Evolutionary conservation across 2,113 vertebrate genomes (phyloP).

Genomic region (Muntiacus muntjak): DNA sequence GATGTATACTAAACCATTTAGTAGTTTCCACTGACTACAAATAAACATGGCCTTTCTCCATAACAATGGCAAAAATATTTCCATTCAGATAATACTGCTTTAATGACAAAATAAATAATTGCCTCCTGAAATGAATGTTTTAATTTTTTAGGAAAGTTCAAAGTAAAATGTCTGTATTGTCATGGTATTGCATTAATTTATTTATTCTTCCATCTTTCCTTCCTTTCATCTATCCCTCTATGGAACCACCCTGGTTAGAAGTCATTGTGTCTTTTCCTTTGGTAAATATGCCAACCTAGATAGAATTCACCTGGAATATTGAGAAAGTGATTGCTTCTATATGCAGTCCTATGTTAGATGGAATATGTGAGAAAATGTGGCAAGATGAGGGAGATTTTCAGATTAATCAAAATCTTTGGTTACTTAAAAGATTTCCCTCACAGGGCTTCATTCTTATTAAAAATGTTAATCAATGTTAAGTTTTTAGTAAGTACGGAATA

Average conservation of each 20-base stretch:
- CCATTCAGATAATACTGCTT: not conserved
- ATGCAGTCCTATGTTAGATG: not conserved
- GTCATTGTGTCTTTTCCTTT: not conserved
- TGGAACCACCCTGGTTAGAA: not conserved
- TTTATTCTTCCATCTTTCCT: not conserved
- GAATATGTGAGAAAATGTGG: not conserved
- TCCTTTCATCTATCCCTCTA: not conserved
- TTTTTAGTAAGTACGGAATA: not conserved
- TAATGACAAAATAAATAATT: conserved; percentile 12
- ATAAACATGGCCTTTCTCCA: not conserved
- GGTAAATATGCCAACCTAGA: not conserved
- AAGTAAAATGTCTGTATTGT: conserved; percentile 38
- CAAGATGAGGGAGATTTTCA: not conserved
- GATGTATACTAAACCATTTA: conserved; percentile 8
- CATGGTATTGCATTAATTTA: not conserved
- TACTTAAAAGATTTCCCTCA: not conserved
- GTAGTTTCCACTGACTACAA: not conserved
- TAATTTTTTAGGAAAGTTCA: not conserved
- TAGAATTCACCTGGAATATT: not conserved
- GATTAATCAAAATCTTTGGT: not conserved
- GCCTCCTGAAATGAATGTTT: conserved; percentile 2
- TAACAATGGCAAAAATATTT: conserved; percentile 26
- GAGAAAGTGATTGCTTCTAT: not conserved
- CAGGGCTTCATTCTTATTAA: not conserved
- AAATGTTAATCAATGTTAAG: not conserved